Base-by-base conservation (phyloP, 2,113 vertebrate species). In the Toxotes jaculatrix region DNA sequence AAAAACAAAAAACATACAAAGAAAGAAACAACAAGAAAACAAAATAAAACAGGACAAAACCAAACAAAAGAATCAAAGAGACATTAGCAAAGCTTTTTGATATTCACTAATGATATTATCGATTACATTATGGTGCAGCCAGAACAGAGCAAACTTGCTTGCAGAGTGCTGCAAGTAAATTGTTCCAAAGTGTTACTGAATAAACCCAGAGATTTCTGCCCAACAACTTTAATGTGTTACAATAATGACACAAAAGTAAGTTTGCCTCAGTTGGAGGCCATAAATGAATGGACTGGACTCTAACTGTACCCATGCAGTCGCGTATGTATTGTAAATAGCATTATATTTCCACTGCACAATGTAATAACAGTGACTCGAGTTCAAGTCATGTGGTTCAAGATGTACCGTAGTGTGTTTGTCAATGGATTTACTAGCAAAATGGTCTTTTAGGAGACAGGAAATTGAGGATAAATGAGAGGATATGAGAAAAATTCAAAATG, bases 311-410 rank as follows among this genome's bases (percentile, higher is more conserved):
- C 70, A 78, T 63, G 68, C 83, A 79, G 86, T 79, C 76, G 49
- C 36, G 10, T 89, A 80, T 86, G 83, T 88, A 83, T 88, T 94
- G 93, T 94, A 94, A 92, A 94, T 93, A 93, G 66, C 74, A 75
- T 88, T 82, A 73, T 84, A 90, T 85, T 90, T 89, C 77, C 87
- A 90, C 64, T 67, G 76, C 77, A 73, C 83, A 88, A 77, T 81
- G 75, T 92, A 88, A 90, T 71, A 84, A 89, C 85, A 83, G 74
- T 85, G 88, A 88, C 77, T 86, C 53, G 36, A 87, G 87, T 87
- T 88, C 79, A 87, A 88, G 86, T 91, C 69, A 84, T 86, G 88
- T 91, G 91, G 74, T 89, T 91, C 82, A 81, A 89, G 61, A 88
- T 83, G 90, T 92, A 84, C 88, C 74, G 73, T 91, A 75, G 79